phyloP scores from a whole-genome alignment of 1,140 invertebrate species.

The Philotrypesis tridentata region DNA sequence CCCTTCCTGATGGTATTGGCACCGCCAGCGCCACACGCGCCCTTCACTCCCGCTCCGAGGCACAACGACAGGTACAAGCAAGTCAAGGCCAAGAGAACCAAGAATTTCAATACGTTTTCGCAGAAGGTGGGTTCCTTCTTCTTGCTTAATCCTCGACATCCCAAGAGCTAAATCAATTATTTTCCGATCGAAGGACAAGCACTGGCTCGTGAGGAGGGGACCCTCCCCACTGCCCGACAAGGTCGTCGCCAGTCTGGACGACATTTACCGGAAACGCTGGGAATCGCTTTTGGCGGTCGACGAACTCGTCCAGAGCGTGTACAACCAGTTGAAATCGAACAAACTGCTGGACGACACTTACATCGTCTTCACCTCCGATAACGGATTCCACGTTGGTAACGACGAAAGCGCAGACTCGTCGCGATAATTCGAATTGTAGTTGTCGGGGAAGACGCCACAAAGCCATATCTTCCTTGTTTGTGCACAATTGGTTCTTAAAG shows the following conservation, averaged over 20 bases:
- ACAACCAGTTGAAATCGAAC: slow-evolving; percentile 75
- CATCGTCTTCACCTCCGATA: slow-evolving; percentile 90
- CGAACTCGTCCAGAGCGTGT: slow-evolving; percentile 83
- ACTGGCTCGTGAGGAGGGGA: slow-evolving; percentile 85
- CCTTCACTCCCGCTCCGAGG: slow-evolving; percentile 85
- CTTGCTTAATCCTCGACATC: too few species aligned
- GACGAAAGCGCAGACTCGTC: too few species aligned
- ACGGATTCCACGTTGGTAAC: slow-evolving; percentile 91
- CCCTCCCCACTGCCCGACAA: slow-evolving; percentile 76
- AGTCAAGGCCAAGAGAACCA: slow-evolving; percentile 78
- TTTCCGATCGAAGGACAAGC: slow-evolving; percentile 78
- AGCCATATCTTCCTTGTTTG: too few species aligned
- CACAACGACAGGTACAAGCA: slow-evolving; percentile 79
- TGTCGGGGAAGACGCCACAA: too few species aligned
- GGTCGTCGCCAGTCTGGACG: slow-evolving; percentile 78
- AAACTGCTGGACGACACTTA: slow-evolving; percentile 83
- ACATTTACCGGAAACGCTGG: slow-evolving; percentile 82
- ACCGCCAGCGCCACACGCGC: slow-evolving; percentile 88
- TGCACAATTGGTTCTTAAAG: too few species aligned
- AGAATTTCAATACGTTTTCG: slow-evolving; percentile 81
- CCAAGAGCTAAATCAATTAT: neutral
- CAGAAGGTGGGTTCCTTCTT: slow-evolving; percentile 62
- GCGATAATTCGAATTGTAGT: too few species aligned
- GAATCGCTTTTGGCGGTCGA: slow-evolving; percentile 89
- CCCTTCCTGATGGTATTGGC: slow-evolving; percentile 90